Evolutionary conservation across 2,888 invertebrate species (phyloP).

Genomic region (Bombylius major): DNA sequence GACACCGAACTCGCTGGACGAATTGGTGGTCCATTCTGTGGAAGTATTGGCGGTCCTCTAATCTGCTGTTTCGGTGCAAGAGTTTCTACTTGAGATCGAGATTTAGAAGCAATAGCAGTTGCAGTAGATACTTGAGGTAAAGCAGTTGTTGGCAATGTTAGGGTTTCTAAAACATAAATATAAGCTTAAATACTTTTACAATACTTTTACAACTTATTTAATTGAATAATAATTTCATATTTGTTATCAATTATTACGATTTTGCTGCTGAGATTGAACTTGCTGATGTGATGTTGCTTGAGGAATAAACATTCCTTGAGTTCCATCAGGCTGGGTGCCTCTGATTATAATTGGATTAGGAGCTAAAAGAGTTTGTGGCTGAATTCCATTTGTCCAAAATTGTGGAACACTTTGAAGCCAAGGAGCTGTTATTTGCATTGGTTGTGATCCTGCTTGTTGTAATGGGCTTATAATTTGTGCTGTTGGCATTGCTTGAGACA

Average conservation of each 20-base stretch:
- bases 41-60: slow-evolving; percentile 43
- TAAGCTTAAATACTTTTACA: neutral
- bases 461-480: slow-evolving; percentile 62
- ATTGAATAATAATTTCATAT: no score
- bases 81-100: slow-evolving; percentile 41
- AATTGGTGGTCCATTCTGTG: slow-evolving; percentile 45
- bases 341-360: slow-evolving; percentile 68
- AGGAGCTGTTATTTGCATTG: slow-evolving; percentile 62
- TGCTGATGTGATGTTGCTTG: slow-evolving; percentile 41
- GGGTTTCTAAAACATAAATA: slow-evolving; percentile 22
- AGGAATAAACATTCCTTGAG: slow-evolving; percentile 69
- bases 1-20: slow-evolving; percentile 73
- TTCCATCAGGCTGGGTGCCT: slow-evolving; percentile 62
- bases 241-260: slow-evolving; percentile 41
- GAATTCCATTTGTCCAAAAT: slow-evolving; percentile 60
- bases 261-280: slow-evolving; percentile 49
- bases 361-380: slow-evolving; percentile 53
- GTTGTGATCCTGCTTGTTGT: slow-evolving; percentile 53
- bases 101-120: slow-evolving; percentile 28
- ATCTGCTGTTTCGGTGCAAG: slow-evolving; percentile 38
- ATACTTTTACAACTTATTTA: no score
- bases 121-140: slow-evolving; percentile 14
- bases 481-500: slow-evolving; percentile 57
- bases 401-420: slow-evolving; percentile 66
- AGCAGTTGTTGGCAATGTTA: slow-evolving; percentile 23